phyloP scores from a whole-genome alignment of 2,113 vertebrate species.

The Formicarius rufipectus region DNA sequence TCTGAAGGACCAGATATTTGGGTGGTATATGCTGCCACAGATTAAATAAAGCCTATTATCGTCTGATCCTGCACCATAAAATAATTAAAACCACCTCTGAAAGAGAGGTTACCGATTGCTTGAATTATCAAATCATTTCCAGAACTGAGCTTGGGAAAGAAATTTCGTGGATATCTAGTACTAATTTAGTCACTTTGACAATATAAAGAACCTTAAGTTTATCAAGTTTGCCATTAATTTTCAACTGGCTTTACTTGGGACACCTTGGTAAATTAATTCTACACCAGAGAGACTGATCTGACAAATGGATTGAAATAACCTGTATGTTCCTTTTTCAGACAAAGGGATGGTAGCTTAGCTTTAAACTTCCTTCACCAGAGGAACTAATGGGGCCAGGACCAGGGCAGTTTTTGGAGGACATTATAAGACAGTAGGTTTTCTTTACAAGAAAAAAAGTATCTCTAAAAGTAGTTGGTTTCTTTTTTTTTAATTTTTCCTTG shows the following conservation, averaged over 20 bases:
- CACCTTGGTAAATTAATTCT: not conserved
- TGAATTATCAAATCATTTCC: not conserved
- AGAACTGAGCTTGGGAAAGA: not conserved
- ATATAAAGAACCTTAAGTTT: not conserved
- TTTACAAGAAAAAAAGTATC: not conserved
- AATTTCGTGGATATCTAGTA: not conserved
- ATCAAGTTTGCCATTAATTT: not conserved
- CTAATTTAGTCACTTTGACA: not conserved
- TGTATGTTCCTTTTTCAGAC: not conserved
- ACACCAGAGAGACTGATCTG: not conserved
- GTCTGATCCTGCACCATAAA: not conserved
- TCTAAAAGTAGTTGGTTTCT: not conserved
- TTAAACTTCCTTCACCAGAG: not conserved
- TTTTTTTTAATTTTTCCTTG: not conserved
- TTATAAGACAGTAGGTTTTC: not conserved
- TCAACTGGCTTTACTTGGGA: not conserved
- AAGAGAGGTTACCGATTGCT: not conserved
- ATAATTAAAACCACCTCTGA: slow-evolving; percentile 3
- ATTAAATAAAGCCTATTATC: not conserved
- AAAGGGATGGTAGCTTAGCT: not conserved
- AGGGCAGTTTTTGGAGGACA: not conserved
- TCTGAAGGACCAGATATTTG: slow-evolving; percentile 7
- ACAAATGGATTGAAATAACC: not conserved
- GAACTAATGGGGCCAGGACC: not conserved
- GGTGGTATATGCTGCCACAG: not conserved